A percentile compares a stretch with the other conserved stretches of the same genome.
Conservation (phyloP, 2,888 invertebrate genomes). For the Marronus borbonicus region DNA sequence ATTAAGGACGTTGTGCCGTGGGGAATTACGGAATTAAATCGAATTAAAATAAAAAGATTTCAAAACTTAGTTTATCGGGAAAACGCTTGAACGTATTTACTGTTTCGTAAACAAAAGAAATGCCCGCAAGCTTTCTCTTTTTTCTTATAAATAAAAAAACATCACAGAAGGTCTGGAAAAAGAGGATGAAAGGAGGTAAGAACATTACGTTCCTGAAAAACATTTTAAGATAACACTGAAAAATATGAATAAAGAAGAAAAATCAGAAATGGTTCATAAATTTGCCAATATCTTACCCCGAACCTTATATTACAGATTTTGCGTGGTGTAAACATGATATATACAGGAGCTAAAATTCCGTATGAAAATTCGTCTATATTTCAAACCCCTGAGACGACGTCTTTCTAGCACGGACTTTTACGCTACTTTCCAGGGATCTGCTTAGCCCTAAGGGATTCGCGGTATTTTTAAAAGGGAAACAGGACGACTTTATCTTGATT, state of each 20-base stretch:
- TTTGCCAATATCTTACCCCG: conserved; percentile 57
- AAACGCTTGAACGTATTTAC: too few relatives aligned
- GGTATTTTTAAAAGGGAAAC: conserved; percentile 63
- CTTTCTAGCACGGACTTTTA: conserved; percentile 57
- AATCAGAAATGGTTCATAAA: conserved; percentile 60
- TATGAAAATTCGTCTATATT: conserved; percentile 61
- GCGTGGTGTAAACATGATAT: conserved; percentile 62
- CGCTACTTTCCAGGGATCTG: conserved; percentile 56
- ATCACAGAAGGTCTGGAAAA: not conserved
- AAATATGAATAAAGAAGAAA: conserved; percentile 57
- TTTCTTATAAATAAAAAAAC: not conserved
- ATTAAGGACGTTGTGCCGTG: conserved; percentile 52
- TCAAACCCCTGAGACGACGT: conserved; percentile 59
- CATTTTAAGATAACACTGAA: conserved; percentile 55
- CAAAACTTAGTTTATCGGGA: too few relatives aligned
- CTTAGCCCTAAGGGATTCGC: conserved; percentile 59
- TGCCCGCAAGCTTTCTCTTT: too few relatives aligned
- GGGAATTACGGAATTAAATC: conserved; percentile 6
- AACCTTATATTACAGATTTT: conserved; percentile 60
- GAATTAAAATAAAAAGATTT: conserved; percentile 44
- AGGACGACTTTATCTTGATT: conserved; percentile 64
- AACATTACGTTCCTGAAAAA: conserved; percentile 11
- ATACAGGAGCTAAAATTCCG: conserved; percentile 60
- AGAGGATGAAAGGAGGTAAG: conserved; percentile 30
- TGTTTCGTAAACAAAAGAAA: too few relatives aligned